A percentile compares a stretch with the other conserved stretches of the same genome.
These are phyloP conservation scores for Protodeltote pygarga DNA, from an alignment of 2,888 invertebrate species.

Conservation along the genomic window DNA sequence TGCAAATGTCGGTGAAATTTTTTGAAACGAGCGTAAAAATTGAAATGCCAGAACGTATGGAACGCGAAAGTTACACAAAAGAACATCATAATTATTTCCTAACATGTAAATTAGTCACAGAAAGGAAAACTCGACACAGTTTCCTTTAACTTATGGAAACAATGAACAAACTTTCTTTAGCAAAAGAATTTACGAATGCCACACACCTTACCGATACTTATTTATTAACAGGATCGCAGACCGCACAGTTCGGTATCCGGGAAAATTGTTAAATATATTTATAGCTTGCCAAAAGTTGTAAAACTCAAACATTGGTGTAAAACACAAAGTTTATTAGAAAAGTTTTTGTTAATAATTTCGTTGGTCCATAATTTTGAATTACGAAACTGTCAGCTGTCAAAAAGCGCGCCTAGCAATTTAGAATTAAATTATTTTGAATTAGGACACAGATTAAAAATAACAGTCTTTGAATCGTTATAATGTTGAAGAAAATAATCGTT, in stretches of 20 bases:
- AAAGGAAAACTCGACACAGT: conserved; percentile 69
- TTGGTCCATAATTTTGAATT: conserved; percentile 9
- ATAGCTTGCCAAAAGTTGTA: conserved; percentile 16
- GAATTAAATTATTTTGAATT: conserved; percentile 10
- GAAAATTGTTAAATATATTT: conserved; percentile 38
- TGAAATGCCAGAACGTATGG: conserved; percentile 53
- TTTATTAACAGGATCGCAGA: conserved; percentile 67
- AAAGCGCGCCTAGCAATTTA: conserved; percentile 11
- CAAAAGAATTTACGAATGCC: conserved; percentile 66
- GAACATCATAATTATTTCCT: conserved; percentile 70
- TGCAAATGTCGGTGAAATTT: conserved; percentile 66
- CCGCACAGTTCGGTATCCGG: conserved; percentile 55
- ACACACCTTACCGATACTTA: conserved; percentile 63
- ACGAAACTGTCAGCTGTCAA: conserved; percentile 29
- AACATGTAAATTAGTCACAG: conserved; percentile 77
- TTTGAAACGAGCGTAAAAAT: conserved; percentile 69
- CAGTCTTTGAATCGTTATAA: conserved; percentile 39
- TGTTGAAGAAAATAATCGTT: conserved; percentile 64
- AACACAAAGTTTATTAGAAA: conserved; percentile 14
- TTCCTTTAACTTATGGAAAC: conserved; percentile 76
- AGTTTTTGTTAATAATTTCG: conserved; percentile 16
- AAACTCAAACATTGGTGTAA: conserved; percentile 22
- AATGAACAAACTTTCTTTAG: conserved; percentile 76
- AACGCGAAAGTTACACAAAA: conserved; percentile 67
- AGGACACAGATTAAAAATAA: conserved; percentile 19